Percentiles rank a stretch among this genome's conserved stretches.
Evolutionary conservation across 53 echinoderm and acorn worm species (phyloP).

Genomic region (Hippasteria phrygiana): DNA sequence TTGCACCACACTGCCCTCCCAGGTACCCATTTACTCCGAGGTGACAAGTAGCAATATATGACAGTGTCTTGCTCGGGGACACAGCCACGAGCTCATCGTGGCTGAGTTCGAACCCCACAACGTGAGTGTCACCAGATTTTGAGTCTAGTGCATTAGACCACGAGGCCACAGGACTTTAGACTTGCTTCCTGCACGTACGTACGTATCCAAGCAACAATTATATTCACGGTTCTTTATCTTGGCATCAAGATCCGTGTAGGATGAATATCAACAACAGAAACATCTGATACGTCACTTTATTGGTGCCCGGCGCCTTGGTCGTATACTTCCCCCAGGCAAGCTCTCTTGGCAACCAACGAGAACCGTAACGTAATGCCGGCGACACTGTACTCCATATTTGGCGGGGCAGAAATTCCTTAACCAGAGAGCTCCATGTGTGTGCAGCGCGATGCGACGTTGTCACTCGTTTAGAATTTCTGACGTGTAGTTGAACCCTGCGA

Average conservation of each 20-base stretch:
- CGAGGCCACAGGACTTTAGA: too few relatives aligned
- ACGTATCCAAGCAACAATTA: background rate
- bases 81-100: too few relatives aligned
- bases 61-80: too few relatives aligned
- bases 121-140: too few relatives aligned
- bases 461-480: conserved; percentile 30
- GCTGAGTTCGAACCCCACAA: too few relatives aligned
- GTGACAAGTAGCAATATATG: too few relatives aligned
- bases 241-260: background rate
- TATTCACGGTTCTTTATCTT: background rate
- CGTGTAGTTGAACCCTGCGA: conserved; percentile 34
- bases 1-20: too few relatives aligned
- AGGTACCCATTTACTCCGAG: too few relatives aligned
- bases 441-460: background rate
- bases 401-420: conserved; percentile 57
- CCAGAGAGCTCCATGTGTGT: background rate
- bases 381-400: conserved; percentile 50
- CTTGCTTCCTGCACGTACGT: too few relatives aligned
- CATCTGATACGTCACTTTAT: background rate
- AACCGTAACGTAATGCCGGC: conserved; percentile 15
- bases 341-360: conserved; percentile 4
- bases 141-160: too few relatives aligned
- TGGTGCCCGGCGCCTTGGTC: conserved; percentile 7
- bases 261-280: background rate
- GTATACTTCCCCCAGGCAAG: background rate